phyloP scores from a whole-genome alignment of 2,888 invertebrate species.

The Shargacucullia verbasci region DNA sequence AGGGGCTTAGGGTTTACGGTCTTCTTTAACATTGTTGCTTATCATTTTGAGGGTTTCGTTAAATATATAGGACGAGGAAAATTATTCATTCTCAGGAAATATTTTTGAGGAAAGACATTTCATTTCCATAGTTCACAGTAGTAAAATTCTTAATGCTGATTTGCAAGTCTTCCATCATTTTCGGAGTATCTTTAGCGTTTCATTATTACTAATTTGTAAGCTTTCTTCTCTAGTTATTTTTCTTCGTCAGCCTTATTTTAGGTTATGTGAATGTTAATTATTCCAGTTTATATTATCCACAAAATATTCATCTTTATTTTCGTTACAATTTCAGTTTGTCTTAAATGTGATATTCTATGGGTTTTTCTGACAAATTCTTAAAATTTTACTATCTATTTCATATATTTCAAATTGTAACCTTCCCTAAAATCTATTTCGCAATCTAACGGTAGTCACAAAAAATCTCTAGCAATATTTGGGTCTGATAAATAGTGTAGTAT shows the following conservation, averaged over 20 bases:
- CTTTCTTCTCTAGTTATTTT: slow-evolving; percentile 11
- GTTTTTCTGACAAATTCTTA: no score
- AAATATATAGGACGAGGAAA: slow-evolving; percentile 35
- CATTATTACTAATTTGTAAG: slow-evolving; percentile 38
- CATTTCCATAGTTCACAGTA: slow-evolving; percentile 45
- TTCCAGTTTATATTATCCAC: no score
- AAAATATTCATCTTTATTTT: no score
- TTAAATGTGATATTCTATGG: no score
- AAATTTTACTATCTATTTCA: no score
- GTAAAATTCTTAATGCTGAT: slow-evolving; percentile 46
- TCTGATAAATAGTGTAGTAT: slow-evolving; percentile 21
- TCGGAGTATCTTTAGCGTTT: slow-evolving; percentile 36
- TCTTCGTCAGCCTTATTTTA: not conserved
- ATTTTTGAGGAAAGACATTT: slow-evolving; percentile 36
- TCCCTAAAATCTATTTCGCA: not conserved
- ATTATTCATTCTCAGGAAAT: slow-evolving; percentile 45
- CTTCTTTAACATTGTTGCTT: slow-evolving; percentile 50
- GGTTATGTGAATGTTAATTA: slow-evolving; percentile 3
- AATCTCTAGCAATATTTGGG: slow-evolving; percentile 6
- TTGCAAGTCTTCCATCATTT: slow-evolving; percentile 44
- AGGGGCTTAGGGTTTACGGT: slow-evolving; percentile 61
- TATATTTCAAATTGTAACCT: no score
- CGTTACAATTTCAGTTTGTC: no score
- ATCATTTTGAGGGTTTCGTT: slow-evolving; percentile 40
- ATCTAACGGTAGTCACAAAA: not conserved